These are phyloP conservation scores for Corapipo altera DNA, from an alignment of 2,113 vertebrate genomes.

Conservation along the genomic window DNA sequence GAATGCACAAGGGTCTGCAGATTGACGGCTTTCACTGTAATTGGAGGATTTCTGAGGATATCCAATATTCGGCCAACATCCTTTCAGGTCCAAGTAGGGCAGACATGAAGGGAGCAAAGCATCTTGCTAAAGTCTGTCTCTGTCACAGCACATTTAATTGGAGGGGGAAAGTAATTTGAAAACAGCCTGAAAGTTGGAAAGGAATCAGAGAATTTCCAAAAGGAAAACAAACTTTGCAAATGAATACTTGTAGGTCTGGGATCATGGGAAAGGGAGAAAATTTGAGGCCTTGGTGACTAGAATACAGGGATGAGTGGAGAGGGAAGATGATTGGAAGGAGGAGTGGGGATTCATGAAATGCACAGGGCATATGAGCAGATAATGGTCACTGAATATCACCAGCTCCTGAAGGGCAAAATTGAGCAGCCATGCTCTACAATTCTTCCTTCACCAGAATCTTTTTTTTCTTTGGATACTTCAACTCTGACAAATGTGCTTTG, in stretches of 20 bases:
- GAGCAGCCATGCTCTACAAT: not conserved
- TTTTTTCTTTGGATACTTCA: not conserved
- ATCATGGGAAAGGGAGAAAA: not conserved
- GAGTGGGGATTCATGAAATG: not conserved
- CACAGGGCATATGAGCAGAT: not conserved
- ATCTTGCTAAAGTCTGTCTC: not conserved
- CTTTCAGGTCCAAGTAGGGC: not conserved
- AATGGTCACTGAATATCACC: not conserved
- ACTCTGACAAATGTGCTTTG: not conserved
- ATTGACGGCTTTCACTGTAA: not conserved
- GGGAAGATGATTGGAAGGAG: not conserved
- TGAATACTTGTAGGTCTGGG: not conserved
- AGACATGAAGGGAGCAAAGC: not conserved
- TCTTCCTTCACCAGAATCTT: not conserved
- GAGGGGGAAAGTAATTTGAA: not conserved
- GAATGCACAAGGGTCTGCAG: not conserved
- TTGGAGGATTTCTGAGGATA: not conserved
- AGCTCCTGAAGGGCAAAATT: not conserved
- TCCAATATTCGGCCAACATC: not conserved
- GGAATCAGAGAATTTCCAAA: not conserved
- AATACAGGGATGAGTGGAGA: not conserved
- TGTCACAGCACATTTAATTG: not conserved
- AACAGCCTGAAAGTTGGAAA: not conserved
- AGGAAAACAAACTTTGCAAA: not conserved
- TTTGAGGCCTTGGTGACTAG: not conserved